These are phyloP conservation scores for Microctenopoma steveboyesi DNA, from an alignment of 2,797 vertebrate genomes.

Conservation along the genomic window DNA sequence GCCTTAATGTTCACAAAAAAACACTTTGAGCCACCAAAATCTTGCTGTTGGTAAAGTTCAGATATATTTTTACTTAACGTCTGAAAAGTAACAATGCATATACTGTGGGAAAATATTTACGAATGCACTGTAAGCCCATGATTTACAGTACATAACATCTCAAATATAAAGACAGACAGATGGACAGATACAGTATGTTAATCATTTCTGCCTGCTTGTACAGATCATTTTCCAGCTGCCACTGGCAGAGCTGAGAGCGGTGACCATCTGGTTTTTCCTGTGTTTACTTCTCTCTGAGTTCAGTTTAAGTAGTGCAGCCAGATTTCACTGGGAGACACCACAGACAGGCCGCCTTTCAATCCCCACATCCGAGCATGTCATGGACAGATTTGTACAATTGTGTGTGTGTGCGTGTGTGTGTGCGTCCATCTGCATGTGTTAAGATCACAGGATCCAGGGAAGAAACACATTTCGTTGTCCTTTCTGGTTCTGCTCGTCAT, in stretches of 20 bases:
- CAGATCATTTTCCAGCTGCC: constrained; percentile 57
- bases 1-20: neutral
- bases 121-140: neutral
- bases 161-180: constrained; percentile 13
- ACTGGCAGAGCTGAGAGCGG: constrained; percentile 49
- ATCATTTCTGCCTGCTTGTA: constrained; percentile 49
- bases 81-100: constrained; percentile 11
- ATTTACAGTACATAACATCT: constrained; percentile 8
- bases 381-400: constrained; percentile 19
- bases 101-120: neutral
- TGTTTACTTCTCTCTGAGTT: constrained; percentile 67
- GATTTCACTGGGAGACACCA: constrained; percentile 60
- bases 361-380: constrained; percentile 41
- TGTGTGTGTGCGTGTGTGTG: neutral
- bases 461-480: constrained; percentile 42
- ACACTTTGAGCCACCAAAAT: constrained; percentile 3
- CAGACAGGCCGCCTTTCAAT: constrained; percentile 56
- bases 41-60: neutral
- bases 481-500: constrained; percentile 7
- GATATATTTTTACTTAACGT: constrained; percentile 6
- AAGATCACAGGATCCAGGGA: constrained; percentile 44
- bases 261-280: constrained; percentile 69
- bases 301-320: constrained; percentile 59
- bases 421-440: constrained; percentile 39
- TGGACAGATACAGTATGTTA: constrained; percentile 34